Percentiles rank a stretch among this genome's conserved stretches.
phyloP scores from a whole-genome alignment of 2,113 vertebrate genomes.

The Istiophorus platypterus region DNA sequence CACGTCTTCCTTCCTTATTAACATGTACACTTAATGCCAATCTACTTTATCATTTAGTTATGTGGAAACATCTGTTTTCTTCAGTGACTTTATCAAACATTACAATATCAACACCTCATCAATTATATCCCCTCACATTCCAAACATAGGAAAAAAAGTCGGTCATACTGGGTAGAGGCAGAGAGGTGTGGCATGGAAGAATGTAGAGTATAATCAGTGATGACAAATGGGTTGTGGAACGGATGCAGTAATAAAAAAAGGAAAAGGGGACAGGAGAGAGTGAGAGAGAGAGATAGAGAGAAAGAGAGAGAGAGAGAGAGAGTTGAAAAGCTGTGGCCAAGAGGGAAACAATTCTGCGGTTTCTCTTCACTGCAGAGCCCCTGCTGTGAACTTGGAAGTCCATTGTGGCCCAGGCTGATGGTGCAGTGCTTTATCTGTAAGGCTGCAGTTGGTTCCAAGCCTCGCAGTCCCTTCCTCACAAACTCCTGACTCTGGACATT shows the following conservation, averaged over 20 bases:
- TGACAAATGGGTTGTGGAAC: slow-evolving; percentile 65
- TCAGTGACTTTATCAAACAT: not conserved
- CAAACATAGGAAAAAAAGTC: not conserved
- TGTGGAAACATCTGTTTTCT: not conserved
- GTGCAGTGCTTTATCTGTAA: slow-evolving; percentile 55
- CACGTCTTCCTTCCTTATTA: not conserved
- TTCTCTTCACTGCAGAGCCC: slow-evolving; percentile 53
- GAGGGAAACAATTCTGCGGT: slow-evolving; percentile 54
- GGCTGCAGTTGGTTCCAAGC: slow-evolving; percentile 29
- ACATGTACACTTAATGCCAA: not conserved
- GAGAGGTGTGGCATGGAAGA: slow-evolving; percentile 16
- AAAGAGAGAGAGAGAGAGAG: slow-evolving; percentile 11
- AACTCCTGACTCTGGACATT: slow-evolving; percentile 10
- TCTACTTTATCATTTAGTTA: not conserved
- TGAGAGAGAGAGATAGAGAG: slow-evolving; percentile 1
- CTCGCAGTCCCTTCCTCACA: slow-evolving; percentile 4
- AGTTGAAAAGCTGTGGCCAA: slow-evolving; percentile 58
- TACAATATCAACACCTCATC: not conserved
- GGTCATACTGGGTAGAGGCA: slow-evolving; percentile 8
- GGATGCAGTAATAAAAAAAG: slow-evolving; percentile 46
- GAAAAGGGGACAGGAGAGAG: slow-evolving; percentile 6
- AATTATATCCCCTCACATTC: slow-evolving; percentile 6
- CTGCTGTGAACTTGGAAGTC: slow-evolving; percentile 56
- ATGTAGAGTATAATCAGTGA: slow-evolving; percentile 50
- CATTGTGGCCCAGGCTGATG: slow-evolving; percentile 52